A percentile compares a stretch with the other conserved stretches of the same genome.
phyloP scores from a whole-genome alignment of 2,888 invertebrate genomes.

The Deroplatys truncata region DNA sequence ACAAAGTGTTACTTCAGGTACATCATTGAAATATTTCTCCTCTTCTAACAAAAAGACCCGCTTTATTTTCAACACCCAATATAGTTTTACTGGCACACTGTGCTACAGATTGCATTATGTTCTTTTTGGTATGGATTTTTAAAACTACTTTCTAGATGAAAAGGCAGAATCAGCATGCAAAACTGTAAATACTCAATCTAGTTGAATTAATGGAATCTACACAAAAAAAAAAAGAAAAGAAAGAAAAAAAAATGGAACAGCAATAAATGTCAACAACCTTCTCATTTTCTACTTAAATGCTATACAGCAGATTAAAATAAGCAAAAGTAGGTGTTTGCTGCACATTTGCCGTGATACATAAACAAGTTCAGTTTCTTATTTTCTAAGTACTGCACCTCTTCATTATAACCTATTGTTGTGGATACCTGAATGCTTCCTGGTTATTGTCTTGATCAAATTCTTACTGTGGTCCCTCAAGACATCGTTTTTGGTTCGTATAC shows the following conservation, averaged over 20 bases:
- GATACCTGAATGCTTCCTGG: not conserved
- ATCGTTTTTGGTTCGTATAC: not conserved
- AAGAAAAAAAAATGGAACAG: no score
- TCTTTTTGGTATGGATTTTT: not conserved
- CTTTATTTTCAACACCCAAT: not conserved
- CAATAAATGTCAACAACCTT: not conserved
- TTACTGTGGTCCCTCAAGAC: not conserved
- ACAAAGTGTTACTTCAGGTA: not conserved
- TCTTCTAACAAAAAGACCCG: not conserved
- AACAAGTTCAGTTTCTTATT: not conserved
- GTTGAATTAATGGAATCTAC: not conserved
- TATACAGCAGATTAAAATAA: not conserved
- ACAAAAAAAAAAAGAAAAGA: no score
- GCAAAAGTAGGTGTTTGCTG: not conserved
- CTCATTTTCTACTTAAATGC: not conserved
- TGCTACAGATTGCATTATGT: not conserved
- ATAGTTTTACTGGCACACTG: not conserved
- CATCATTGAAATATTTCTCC: conserved; percentile 2
- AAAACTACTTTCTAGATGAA: not conserved
- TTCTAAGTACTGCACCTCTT: not conserved
- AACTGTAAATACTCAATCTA: not conserved
- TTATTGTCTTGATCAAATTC: not conserved
- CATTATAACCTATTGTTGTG: not conserved
- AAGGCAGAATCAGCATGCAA: not conserved
- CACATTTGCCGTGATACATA: not conserved